Evolutionary conservation across 2,113 vertebrate species (phyloP).

Genomic region (Lepus americanus): DNA sequence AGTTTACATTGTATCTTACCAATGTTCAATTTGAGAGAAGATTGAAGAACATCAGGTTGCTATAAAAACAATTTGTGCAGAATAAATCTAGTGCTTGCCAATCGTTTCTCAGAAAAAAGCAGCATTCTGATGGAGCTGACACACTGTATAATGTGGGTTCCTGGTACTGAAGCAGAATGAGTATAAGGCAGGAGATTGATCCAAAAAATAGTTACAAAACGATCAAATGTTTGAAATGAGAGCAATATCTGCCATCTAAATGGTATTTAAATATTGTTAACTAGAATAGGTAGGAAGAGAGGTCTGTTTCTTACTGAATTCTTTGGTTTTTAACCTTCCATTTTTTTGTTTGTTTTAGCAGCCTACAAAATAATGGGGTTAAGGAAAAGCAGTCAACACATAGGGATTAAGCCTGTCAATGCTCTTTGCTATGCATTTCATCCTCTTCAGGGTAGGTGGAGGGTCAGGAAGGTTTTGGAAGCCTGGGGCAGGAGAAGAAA

Average conservation of each 20-base stretch:
- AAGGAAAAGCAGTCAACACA: background rate
- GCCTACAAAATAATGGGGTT: background rate
- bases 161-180: constrained; percentile 80
- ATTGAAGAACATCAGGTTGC: constrained; percentile 88
- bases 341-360: background rate
- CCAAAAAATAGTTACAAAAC: constrained; percentile 58
- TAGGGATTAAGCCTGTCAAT: background rate
- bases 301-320: background rate
- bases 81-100: constrained; percentile 86
- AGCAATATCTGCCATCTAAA: constrained; percentile 14
- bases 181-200: constrained; percentile 82
- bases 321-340: background rate
- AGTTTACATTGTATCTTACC: constrained; percentile 79
- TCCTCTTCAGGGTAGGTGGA: background rate
- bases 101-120: constrained; percentile 79
- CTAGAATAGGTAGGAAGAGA: background rate
- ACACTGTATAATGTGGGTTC: constrained; percentile 78
- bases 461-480: background rate
- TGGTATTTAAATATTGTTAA: constrained; percentile 59
- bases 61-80: constrained; percentile 87
- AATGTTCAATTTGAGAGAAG: constrained; percentile 84
- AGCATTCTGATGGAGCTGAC: constrained; percentile 77
- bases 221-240: constrained; percentile 61
- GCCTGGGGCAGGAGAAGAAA: too few relatives aligned
- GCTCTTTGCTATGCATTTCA: background rate